Conservation (phyloP, 2,113 vertebrate genomes). For the Alces alces region DNA sequence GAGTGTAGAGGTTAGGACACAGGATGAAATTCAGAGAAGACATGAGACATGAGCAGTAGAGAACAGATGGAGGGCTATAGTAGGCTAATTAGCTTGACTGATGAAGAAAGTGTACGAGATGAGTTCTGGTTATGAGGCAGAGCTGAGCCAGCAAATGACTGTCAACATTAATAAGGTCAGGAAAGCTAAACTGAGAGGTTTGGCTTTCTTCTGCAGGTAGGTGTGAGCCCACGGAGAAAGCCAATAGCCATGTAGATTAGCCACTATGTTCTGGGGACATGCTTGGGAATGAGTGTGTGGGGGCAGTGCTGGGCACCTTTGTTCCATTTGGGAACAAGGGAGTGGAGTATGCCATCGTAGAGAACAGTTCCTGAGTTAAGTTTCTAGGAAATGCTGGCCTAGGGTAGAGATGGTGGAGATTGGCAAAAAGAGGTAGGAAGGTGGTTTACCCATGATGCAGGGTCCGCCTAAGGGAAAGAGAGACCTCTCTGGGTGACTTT, state of each 20-base stretch:
- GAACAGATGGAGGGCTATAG: neutral
- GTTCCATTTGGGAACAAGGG: neutral
- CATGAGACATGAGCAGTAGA: neutral
- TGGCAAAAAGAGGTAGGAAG: neutral
- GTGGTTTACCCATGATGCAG: neutral
- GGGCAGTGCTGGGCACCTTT: neutral
- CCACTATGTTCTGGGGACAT: neutral
- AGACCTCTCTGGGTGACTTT: neutral
- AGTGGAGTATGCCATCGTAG: neutral
- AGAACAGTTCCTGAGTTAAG: neutral
- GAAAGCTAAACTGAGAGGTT: neutral
- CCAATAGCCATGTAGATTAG: fast-evolving
- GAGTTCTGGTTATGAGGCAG: neutral
- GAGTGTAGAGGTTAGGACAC: neutral
- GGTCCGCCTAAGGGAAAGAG: neutral
- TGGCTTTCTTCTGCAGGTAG: neutral
- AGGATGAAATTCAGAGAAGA: neutral
- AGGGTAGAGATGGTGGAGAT: neutral
- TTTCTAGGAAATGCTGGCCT: neutral
- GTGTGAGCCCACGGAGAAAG: neutral
- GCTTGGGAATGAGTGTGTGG: neutral
- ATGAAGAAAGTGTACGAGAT: neutral
- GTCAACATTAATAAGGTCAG: neutral
- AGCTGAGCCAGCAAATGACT: neutral
- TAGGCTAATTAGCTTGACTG: neutral